A percentile compares a stretch with the other conserved stretches of the same genome.
Evolutionary conservation across 2,113 vertebrate genomes (phyloP).

Genomic region (Phyllostomus hastatus): DNA sequence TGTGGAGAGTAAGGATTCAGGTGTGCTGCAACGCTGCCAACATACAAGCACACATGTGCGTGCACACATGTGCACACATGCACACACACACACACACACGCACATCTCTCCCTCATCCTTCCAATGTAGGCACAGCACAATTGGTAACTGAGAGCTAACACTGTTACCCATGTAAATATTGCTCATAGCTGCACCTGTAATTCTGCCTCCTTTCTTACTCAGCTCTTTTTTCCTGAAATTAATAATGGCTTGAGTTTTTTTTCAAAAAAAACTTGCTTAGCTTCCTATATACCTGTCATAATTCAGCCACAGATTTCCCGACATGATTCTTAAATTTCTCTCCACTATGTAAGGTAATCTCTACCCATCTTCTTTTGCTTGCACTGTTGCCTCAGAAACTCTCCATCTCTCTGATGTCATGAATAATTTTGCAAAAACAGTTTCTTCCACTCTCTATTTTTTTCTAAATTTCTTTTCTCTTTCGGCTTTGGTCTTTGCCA

Average conservation of each 20-base stretch:
- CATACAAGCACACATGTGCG: background rate
- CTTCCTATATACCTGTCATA: background rate
- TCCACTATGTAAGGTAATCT: background rate
- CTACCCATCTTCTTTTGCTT: background rate
- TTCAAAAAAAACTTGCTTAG: background rate
- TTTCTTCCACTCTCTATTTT: background rate
- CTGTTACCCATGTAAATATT: background rate
- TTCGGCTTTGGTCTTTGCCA: background rate
- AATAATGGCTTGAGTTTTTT: background rate
- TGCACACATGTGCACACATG: background rate
- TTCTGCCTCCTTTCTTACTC: slow-evolving; percentile 14
- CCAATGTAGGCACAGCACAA: background rate
- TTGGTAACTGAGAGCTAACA: background rate
- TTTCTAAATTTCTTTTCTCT: background rate
- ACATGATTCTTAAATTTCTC: background rate
- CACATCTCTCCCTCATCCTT: background rate
- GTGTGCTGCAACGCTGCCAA: background rate
- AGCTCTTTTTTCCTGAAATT: slow-evolving; percentile 40
- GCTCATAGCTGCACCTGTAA: background rate
- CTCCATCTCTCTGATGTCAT: background rate
- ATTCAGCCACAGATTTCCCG: background rate
- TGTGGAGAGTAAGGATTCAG: background rate
- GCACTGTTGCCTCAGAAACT: background rate
- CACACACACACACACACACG: background rate
- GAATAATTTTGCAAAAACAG: background rate